A percentile compares a stretch with the other conserved stretches of the same genome.
Evolutionary conservation across 2,797 vertebrate genomes (phyloP).

Genomic region (Calcarius lapponicus): DNA sequence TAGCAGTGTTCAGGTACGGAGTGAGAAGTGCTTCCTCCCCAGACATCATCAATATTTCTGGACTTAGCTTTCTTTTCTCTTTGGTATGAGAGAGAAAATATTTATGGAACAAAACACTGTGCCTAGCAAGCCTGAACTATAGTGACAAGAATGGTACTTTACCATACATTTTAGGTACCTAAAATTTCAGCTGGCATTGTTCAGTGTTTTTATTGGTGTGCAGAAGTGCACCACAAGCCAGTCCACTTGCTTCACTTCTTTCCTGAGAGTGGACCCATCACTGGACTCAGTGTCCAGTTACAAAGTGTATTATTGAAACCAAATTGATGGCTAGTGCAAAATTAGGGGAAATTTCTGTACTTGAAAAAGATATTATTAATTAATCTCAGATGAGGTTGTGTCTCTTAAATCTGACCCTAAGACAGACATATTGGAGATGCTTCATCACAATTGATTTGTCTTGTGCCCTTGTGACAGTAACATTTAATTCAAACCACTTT

Average conservation of each 20-base stretch:
- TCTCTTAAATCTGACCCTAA: not conserved
- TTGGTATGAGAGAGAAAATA: not conserved
- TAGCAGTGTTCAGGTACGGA: not conserved
- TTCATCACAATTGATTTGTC: conserved; percentile 11
- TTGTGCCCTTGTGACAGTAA: conserved; percentile 20
- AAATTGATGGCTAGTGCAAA: not conserved
- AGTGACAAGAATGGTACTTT: not conserved
- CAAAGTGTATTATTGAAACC: not conserved
- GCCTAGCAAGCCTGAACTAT: not conserved
- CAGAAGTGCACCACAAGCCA: not conserved
- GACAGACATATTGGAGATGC: not conserved
- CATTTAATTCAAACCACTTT: conserved; percentile 61
- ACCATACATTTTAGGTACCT: not conserved
- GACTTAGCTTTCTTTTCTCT: not conserved
- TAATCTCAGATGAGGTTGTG: not conserved
- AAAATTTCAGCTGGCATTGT: not conserved
- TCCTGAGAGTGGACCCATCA: not conserved
- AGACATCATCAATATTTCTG: not conserved
- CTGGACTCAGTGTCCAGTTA: not conserved
- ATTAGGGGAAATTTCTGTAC: not conserved
- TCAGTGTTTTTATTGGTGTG: not conserved
- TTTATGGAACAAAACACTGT: not conserved
- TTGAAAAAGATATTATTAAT: not conserved
- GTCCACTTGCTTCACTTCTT: not conserved
- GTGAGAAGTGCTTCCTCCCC: not conserved